Percentiles rank a stretch among this genome's conserved stretches.
phyloP scores from a whole-genome alignment of 1,140 invertebrate species.

The Brachionus angularis region DNA sequence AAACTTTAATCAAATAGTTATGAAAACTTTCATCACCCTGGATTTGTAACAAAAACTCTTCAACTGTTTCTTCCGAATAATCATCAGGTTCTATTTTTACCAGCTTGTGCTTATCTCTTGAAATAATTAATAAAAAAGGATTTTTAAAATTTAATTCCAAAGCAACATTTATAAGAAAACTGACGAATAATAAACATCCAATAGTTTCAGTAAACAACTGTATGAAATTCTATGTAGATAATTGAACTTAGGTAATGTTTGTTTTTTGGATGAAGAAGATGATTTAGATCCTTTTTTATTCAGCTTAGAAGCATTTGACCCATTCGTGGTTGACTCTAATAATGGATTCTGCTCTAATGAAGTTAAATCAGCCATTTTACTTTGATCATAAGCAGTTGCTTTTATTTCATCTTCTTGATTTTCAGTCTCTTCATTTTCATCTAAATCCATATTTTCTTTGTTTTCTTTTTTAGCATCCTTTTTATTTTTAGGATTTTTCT shows the following conservation, averaged over 20 bases:
- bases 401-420: conserved; percentile 15
- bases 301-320: not conserved
- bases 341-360: conserved; percentile 14
- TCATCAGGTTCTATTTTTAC: conserved; percentile 24
- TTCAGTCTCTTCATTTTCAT: conserved; percentile 13
- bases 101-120: not conserved
- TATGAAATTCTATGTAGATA: conserved; percentile 22
- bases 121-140: not conserved
- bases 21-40: not conserved
- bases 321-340: conserved; percentile 4
- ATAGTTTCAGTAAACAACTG: not conserved
- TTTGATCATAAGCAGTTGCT: conserved; percentile 33
- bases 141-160: not conserved
- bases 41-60: conserved; percentile 3
- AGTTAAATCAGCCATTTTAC: conserved; percentile 19
- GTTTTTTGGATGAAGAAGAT: too few species aligned
- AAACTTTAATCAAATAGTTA: conserved; percentile 16
- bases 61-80: conserved; percentile 19
- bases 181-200: conserved; percentile 19
- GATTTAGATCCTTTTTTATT: not conserved
- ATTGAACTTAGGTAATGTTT: not conserved
- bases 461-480: conserved; percentile 31
- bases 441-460: conserved; percentile 27
- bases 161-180: not conserved
- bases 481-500: not conserved